These are phyloP conservation scores for Pseudochirops cupreus DNA, from an alignment of 2,797 vertebrate genomes.

Conservation along the genomic window DNA sequence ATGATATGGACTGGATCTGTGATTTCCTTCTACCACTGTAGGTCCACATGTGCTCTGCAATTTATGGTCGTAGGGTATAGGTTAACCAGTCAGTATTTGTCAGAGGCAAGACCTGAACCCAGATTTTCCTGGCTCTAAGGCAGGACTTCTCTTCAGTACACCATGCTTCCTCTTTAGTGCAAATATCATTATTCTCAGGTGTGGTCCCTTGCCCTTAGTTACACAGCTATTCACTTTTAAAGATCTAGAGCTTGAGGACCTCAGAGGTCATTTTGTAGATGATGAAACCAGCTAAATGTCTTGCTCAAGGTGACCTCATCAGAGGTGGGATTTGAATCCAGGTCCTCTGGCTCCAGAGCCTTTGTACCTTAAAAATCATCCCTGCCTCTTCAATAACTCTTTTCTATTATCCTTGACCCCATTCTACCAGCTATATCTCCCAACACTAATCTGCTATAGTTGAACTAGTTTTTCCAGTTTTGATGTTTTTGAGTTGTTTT, in stretches of 20 bases:
- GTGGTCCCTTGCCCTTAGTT: too few relatives aligned
- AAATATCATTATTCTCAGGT: neutral
- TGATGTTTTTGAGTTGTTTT: neutral
- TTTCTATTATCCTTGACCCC: neutral
- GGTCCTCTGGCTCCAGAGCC: neutral
- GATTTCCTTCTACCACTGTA: neutral
- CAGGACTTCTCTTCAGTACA: neutral
- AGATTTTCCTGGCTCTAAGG: neutral
- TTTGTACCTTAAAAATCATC: neutral
- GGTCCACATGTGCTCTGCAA: neutral
- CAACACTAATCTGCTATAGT: neutral
- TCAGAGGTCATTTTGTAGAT: neutral
- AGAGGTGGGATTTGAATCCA: neutral
- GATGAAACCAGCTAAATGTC: neutral
- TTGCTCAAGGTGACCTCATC: neutral
- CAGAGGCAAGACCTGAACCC: neutral
- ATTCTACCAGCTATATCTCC: neutral
- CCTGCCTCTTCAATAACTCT: neutral
- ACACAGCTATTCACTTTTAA: too few relatives aligned
- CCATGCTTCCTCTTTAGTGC: neutral
- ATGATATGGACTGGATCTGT: too few relatives aligned
- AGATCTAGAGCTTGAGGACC: too few relatives aligned
- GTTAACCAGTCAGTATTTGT: neutral
- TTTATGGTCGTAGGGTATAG: neutral
- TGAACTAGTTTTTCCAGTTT: neutral